These are phyloP conservation scores for Caenorhabditis drosophilae DNA, from an alignment of 2,888 invertebrate species.

Conservation along the genomic window DNA sequence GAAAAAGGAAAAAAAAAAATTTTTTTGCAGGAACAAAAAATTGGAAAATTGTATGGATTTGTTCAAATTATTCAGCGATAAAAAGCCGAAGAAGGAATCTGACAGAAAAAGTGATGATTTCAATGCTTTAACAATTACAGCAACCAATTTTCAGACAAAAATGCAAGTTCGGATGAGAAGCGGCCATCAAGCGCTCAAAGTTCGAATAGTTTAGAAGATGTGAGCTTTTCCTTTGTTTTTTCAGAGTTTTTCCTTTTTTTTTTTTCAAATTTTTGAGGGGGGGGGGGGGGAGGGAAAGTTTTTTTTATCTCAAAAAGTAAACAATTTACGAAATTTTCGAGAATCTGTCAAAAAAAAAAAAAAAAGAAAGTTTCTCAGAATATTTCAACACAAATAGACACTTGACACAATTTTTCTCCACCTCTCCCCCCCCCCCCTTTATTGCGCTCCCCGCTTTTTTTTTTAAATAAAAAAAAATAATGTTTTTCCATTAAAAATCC, in stretches of 20 bases:
- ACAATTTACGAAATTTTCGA: background rate
- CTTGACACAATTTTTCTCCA: slow-evolving; percentile 5
- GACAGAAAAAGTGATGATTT: slow-evolving; percentile 16
- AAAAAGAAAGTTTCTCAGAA: too few relatives aligned
- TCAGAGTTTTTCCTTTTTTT: background rate
- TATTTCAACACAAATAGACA: background rate
- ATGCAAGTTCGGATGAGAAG: slow-evolving; percentile 19
- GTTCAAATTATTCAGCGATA: slow-evolving; percentile 25
- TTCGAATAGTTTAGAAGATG: slow-evolving; percentile 13
- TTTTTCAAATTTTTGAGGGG: slow-evolving; percentile 4
- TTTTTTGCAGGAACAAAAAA: background rate
- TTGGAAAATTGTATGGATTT: slow-evolving; percentile 15
- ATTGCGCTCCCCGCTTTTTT: background rate
- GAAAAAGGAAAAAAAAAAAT: too few relatives aligned
- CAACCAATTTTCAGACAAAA: too few relatives aligned
- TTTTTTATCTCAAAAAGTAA: background rate
- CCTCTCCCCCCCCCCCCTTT: too few relatives aligned
- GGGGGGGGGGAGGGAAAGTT: background rate
- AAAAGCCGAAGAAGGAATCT: slow-evolving; percentile 11
- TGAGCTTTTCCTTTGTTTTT: background rate
- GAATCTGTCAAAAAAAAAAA: background rate
- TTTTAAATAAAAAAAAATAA: background rate
- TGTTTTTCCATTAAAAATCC: too few relatives aligned
- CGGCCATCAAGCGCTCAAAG: slow-evolving; percentile 28
- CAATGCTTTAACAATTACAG: background rate